Evolutionary conservation across 2,888 invertebrate species (phyloP).

Genomic region (Drosophila lacicola): DNA sequence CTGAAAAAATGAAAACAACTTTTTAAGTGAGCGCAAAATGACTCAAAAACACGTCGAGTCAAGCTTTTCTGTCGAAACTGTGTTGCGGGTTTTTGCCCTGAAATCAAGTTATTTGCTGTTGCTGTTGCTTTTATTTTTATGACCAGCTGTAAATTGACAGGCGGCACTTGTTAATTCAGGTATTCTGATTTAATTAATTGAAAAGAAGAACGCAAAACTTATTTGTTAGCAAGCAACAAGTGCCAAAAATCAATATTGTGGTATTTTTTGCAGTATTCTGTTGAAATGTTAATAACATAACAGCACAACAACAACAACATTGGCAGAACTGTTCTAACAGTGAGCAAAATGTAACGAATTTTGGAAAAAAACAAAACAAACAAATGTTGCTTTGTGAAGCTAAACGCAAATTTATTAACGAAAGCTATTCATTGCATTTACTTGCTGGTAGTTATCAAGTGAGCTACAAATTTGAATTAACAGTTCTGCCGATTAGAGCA

Average conservation of each 20-base stretch:
- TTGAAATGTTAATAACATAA: slow-evolving; percentile 11
- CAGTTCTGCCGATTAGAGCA: background rate
- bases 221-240: slow-evolving; percentile 43
- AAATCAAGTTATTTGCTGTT: slow-evolving; percentile 42
- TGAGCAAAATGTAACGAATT: background rate
- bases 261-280: slow-evolving; percentile 32
- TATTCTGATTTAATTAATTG: slow-evolving; percentile 43
- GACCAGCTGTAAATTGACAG: slow-evolving; percentile 17
- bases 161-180: slow-evolving; percentile 30
- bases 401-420: too few species aligned
- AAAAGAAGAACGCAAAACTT: slow-evolving; percentile 26
- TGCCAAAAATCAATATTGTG: slow-evolving; percentile 50
- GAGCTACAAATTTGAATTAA: slow-evolving; percentile 3
- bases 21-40: slow-evolving; percentile 17
- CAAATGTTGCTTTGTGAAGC: background rate
- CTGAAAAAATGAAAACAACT: slow-evolving; percentile 22
- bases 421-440: too few species aligned
- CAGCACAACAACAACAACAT: background rate
- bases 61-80: slow-evolving; percentile 7
- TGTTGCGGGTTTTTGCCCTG: slow-evolving; percentile 33
- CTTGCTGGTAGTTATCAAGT: too few species aligned
- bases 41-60: slow-evolving; percentile 15
- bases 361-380: background rate
- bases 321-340: background rate
- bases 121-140: background rate